Base-by-base conservation (phyloP, 1,140 invertebrate species). In the Drosophila obscura region DNA sequence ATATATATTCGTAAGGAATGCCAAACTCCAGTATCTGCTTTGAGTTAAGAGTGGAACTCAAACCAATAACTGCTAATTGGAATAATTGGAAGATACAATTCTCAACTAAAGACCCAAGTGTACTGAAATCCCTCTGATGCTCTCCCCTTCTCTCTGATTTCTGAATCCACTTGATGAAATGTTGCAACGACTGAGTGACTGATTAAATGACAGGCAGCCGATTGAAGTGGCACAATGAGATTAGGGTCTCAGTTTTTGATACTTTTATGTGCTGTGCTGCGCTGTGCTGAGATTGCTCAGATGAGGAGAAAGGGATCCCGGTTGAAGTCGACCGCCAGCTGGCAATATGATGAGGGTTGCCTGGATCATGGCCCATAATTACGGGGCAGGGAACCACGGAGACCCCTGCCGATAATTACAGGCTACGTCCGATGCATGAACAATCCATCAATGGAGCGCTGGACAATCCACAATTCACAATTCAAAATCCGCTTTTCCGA, bases 171-270 rank as follows among this genome's bases (percentile, higher is more conserved):
- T 31, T 31, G 28, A 31, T 51, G 63, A 62, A 66, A 68, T 79
- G 53, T 63, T 58, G 61, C 67, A 73, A 71, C 57, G 53, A 56
- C 43, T 16, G 45, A 28, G 55, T 52, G 67, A 48, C 61, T 72
- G 48, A 52, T 22, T 31, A 50, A 50, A 46, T 61, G 28, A 56
- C 69, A 56, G 49, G 61, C 79, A 83, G 55, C 58, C 75, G 71
- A 75, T 83, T 83, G 80, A 84, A 84, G 76, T 83, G 80, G 65
- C 68, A 78, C 78, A 87, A 85, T 87, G 51, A 73, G 82, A 85
- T 87, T 85, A 78, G 65, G 53, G 73, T 49, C 64, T 58, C 53
- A 28, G 44, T 67, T 55, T 45, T 11, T 6, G 39, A 45, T 60
- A 31, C 55, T 46, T 69, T 9, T 28, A 26, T 35, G 35, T 55